These are phyloP conservation scores for Macrochelys suwanniensis DNA, from an alignment of 2,797 vertebrate species.

Conservation along the genomic window DNA sequence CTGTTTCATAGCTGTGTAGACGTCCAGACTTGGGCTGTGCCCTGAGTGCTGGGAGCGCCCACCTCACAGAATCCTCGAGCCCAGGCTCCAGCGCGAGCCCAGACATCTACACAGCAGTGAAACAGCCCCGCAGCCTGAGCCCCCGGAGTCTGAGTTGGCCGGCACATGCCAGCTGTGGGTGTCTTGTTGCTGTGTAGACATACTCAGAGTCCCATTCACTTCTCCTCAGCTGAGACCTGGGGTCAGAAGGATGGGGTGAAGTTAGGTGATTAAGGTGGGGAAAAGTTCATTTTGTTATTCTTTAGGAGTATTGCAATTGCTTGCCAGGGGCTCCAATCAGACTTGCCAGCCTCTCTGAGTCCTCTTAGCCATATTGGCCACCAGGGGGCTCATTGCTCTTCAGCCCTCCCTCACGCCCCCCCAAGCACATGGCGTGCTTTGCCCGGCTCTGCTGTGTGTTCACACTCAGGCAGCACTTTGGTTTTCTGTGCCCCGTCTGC, in stretches of 20 bases:
- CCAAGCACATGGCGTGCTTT: no score
- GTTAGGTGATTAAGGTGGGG: neutral
- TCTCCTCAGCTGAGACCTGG: neutral
- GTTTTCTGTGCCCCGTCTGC: neutral
- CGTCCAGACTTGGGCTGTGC: neutral
- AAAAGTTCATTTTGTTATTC: neutral
- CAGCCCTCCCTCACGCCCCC: no score
- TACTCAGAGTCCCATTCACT: neutral
- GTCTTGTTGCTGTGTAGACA: neutral
- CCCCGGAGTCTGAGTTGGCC: neutral
- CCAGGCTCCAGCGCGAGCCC: neutral
- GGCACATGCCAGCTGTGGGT: neutral
- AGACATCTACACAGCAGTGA: neutral
- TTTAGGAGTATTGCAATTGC: neutral
- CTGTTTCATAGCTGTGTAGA: neutral
- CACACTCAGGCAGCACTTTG: neutral
- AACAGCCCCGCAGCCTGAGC: neutral
- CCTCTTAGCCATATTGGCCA: no score
- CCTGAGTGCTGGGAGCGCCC: neutral
- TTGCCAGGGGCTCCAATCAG: neutral
- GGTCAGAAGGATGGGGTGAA: slow-evolving; percentile 55
- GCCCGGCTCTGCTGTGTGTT: neutral
- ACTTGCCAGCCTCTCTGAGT: neutral
- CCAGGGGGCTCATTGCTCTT: no score
- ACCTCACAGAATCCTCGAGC: neutral